Evolutionary conservation across 2,797 vertebrate genomes (phyloP), one percentile per base, ranked within the genome.

Genomic region (Odontamblyopus rebecca): DNA sequence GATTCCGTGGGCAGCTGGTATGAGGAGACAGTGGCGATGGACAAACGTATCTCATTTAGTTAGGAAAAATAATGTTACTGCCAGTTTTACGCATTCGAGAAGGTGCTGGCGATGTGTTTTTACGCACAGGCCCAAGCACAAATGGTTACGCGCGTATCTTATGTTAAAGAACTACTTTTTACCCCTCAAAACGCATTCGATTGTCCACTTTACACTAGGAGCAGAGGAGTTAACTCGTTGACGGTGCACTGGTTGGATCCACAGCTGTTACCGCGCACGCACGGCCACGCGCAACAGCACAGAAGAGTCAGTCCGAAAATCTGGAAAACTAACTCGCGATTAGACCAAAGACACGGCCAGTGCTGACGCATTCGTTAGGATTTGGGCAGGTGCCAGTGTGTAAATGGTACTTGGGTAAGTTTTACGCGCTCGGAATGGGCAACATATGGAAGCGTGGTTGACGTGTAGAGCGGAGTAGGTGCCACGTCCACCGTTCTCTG

Each of bases 401-500:
- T 75, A 69, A 81, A 78, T 66, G 19, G 26, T 13, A 3, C 11
- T 27, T 29, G 6, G 15, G 26, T 48, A 8, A 19, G 15, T 50
- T 66, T 8, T 9, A 48, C 44, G 64, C 26, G 3, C 26, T 50
- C 26, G 44, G 26, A 80, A 76, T 60, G 18, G 59, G 66, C 51
- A 79, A 61, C 78, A 67, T 86, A 54, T 82, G 82, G 82, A 78
- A 67, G 65, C 72, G 51, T 56, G 77, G 83, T 84, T 87, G 87
- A 92, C 91, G 88, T 91, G 91, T 88, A 76, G 69, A 79, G 72
- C 76, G 67, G 78, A 84, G 82, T 77, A 82, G 84, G 86, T 92
- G 91, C 90, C 91, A 93, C 91, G 91, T 93, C 90, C 88, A 87
- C 89, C 64, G 57, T 65, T 87, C 80, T 81, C 78, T 78, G 65